Conservation (phyloP, 2,113 vertebrate genomes). For the Columba janthina region DNA sequence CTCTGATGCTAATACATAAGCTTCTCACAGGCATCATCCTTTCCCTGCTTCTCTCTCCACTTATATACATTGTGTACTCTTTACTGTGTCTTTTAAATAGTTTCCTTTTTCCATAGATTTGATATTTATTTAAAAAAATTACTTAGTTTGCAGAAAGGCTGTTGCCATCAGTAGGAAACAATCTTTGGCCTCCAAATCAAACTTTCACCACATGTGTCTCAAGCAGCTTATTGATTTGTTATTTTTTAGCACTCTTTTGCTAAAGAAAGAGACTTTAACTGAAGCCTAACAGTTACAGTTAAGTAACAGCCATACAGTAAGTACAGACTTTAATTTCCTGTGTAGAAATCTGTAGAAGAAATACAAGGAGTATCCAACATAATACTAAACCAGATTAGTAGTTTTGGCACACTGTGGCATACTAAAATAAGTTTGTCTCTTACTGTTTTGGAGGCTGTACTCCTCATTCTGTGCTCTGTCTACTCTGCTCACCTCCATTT, state of each 20-base stretch:
- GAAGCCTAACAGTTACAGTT: conserved; percentile 13
- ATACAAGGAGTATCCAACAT: conserved; percentile 27
- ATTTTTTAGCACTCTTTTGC: conserved; percentile 42
- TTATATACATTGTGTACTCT: neutral
- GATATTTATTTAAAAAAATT: neutral
- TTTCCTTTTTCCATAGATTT: neutral
- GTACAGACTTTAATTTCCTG: conserved; percentile 70
- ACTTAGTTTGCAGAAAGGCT: neutral
- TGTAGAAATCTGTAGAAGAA: conserved; percentile 59
- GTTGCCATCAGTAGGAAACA: conserved; percentile 2
- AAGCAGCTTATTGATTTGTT: conserved; percentile 55
- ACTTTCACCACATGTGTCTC: conserved; percentile 25
- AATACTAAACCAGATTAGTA: conserved; percentile 28
- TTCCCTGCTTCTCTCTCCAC: neutral
- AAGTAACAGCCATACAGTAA: conserved; percentile 34
- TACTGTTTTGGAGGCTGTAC: neutral
- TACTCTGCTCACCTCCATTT: neutral
- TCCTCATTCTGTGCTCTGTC: neutral
- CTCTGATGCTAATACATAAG: neutral
- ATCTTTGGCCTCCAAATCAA: neutral
- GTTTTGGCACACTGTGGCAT: neutral
- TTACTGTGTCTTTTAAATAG: neutral
- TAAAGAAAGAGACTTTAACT: conserved; percentile 9
- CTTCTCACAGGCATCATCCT: neutral
- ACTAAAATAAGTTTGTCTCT: neutral